Evolutionary conservation across 2,113 vertebrate species (phyloP).

Genomic region (Pteruthius melanotis): DNA sequence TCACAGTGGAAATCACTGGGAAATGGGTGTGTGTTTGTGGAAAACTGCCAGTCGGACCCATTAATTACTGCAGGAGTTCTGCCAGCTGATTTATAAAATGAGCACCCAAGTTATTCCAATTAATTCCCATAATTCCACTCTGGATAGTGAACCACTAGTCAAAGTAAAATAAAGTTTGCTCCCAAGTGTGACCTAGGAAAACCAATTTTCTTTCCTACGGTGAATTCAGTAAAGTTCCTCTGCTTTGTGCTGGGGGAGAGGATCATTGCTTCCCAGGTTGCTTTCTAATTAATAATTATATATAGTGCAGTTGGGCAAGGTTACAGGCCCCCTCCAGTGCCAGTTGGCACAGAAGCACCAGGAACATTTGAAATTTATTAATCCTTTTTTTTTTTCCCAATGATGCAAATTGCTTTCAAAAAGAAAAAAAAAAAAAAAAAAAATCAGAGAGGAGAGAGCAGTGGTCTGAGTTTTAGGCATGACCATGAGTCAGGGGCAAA

Average conservation of each 20-base stretch:
- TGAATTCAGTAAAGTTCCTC: constrained; percentile 8
- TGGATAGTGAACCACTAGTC: neutral
- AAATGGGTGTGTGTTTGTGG: constrained; percentile 59
- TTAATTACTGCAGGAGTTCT: neutral
- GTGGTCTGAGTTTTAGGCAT: neutral
- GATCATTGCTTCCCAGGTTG: constrained; percentile 54
- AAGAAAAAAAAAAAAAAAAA: neutral
- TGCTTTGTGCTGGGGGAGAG: constrained; percentile 15
- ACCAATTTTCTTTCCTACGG: constrained; percentile 35
- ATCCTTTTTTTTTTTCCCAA: neutral
- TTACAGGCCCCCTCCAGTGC: constrained; percentile 56
- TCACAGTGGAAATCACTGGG: constrained; percentile 32
- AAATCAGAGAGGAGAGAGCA: neutral
- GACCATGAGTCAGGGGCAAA: neutral
- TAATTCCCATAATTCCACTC: constrained; percentile 53
- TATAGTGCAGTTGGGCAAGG: constrained; percentile 60
- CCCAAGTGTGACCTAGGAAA: constrained; percentile 34
- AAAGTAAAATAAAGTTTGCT: constrained; percentile 57
- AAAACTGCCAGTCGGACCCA: constrained; percentile 16
- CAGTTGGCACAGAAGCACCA: constrained; percentile 53
- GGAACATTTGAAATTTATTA: constrained; percentile 60
- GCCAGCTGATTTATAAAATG: constrained; percentile 59
- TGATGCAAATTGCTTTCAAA: constrained; percentile 1
- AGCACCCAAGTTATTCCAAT: constrained; percentile 55
- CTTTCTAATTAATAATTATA: constrained; percentile 67